Conservation (phyloP, 1,140 invertebrate genomes). For the Vanessa tameamea region DNA sequence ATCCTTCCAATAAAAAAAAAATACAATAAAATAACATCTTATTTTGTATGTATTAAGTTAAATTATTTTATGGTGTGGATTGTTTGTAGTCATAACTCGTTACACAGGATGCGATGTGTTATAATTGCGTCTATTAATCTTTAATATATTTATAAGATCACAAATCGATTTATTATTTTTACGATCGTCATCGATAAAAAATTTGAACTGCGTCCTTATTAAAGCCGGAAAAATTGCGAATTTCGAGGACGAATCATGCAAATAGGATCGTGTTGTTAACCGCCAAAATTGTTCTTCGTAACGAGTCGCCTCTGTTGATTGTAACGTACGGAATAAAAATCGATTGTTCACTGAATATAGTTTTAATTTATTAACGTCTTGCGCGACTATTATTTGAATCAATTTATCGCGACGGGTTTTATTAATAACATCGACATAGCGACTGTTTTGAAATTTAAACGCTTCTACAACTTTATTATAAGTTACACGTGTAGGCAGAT, state of each 20-base stretch:
- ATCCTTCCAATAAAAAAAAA: too few relatives aligned
- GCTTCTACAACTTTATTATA: not conserved
- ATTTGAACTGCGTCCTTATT: constrained; percentile 19
- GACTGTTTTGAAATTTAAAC: constrained; percentile 6
- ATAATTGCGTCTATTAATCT: not conserved
- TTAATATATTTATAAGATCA: not conserved
- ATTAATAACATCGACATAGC: not conserved
- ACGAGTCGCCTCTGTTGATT: constrained; percentile 24
- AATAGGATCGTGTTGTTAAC: constrained; percentile 34
- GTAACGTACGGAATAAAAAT: constrained; percentile 13
- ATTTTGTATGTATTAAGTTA: not conserved
- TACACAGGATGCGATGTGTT: not conserved
- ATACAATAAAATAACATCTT: too few relatives aligned
- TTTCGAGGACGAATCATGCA: constrained; percentile 35
- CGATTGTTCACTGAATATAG: constrained; percentile 5
- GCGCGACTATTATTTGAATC: not conserved
- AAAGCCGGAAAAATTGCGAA: constrained; percentile 29
- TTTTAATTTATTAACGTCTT: constrained; percentile 8
- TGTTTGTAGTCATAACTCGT: not conserved
- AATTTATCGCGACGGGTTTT: constrained; percentile 8
- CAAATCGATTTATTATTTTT: not conserved
- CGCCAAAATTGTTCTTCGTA: constrained; percentile 33
- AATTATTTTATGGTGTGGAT: not conserved
- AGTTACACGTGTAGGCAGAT: too few relatives aligned
- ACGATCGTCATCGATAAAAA: not conserved